These are phyloP conservation scores for Asobara japonica DNA, from an alignment of 1,140 invertebrate genomes.

Conservation along the genomic window DNA sequence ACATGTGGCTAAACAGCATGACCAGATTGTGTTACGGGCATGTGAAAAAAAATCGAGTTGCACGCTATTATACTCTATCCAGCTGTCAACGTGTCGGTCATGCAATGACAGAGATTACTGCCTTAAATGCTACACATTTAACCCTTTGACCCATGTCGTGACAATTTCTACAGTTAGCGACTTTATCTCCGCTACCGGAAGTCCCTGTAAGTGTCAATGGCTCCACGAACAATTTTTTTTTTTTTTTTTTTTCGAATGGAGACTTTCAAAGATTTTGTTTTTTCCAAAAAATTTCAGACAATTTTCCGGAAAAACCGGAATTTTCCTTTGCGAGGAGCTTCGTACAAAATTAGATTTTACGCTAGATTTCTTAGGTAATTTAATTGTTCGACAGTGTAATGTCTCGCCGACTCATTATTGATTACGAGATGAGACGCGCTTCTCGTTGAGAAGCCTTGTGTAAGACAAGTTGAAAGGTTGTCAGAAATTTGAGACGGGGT, in stretches of 20 bases:
- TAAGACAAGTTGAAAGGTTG: constrained; percentile 15
- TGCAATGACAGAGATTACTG: not conserved
- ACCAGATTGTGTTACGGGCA: not conserved
- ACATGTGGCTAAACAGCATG: not conserved
- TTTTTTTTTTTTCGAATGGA: not conserved
- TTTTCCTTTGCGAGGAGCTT: too few relatives aligned
- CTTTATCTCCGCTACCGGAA: not conserved
- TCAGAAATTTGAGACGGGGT: not conserved
- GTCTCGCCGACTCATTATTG: not conserved
- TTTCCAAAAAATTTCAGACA: too few relatives aligned
- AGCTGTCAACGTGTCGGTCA: constrained; percentile 12
- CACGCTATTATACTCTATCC: not conserved
- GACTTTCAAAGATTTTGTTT: not conserved
- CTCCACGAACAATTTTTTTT: not conserved
- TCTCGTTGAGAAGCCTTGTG: not conserved
- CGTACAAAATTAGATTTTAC: too few relatives aligned
- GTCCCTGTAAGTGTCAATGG: not conserved
- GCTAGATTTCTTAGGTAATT: not conserved
- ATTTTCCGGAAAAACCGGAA: too few relatives aligned
- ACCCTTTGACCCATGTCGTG: not conserved
- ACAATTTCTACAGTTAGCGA: not conserved
- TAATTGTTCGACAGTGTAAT: not conserved
- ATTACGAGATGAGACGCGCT: not conserved
- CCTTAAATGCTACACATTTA: not conserved
- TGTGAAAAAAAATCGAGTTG: not conserved